A percentile compares a stretch with the other conserved stretches of the same genome.
Evolutionary conservation across 2,888 invertebrate species (phyloP).

Genomic region (Empis livida): DNA sequence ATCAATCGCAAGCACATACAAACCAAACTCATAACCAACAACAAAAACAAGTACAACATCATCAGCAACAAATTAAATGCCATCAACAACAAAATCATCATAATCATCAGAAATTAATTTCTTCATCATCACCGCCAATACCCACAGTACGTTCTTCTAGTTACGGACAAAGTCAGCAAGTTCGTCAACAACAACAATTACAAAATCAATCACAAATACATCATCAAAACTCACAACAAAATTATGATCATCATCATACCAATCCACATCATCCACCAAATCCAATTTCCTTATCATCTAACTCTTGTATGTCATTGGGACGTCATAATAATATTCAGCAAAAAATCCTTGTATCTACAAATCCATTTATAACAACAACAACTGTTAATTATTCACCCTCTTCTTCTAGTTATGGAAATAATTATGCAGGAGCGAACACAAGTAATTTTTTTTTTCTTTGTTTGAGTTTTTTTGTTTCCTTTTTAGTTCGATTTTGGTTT

Average conservation of each 20-base stretch:
- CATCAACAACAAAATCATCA: slow-evolving; percentile 13
- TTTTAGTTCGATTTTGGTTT: slow-evolving; percentile 6
- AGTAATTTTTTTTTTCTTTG: slow-evolving; percentile 15
- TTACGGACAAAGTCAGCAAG: slow-evolving; percentile 25
- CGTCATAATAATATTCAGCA: slow-evolving; percentile 23
- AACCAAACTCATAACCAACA: slow-evolving; percentile 11
- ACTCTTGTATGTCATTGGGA: slow-evolving; percentile 23
- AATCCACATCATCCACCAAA: slow-evolving; percentile 24
- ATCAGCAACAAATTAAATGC: slow-evolving; percentile 18
- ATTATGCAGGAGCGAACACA: slow-evolving; percentile 15
- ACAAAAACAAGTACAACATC: slow-evolving; percentile 9
- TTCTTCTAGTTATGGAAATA: slow-evolving; percentile 18
- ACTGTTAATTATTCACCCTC: slow-evolving; percentile 30
- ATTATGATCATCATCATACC: slow-evolving; percentile 22
- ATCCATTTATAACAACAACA: slow-evolving; percentile 35
- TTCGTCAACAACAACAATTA: slow-evolving; percentile 21
- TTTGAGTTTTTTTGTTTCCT: slow-evolving; percentile 5
- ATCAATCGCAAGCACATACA: slow-evolving; percentile 26
- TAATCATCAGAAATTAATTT: slow-evolving; percentile 9
- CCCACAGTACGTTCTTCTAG: slow-evolving; percentile 24
- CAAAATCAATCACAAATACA: slow-evolving; percentile 20
- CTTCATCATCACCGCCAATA: slow-evolving; percentile 8
- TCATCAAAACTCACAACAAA: slow-evolving; percentile 17
- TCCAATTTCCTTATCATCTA: neutral
- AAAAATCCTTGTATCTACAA: slow-evolving; percentile 36